Conservation (phyloP, 2,888 invertebrate genomes). For the Biston stratarius region DNA sequence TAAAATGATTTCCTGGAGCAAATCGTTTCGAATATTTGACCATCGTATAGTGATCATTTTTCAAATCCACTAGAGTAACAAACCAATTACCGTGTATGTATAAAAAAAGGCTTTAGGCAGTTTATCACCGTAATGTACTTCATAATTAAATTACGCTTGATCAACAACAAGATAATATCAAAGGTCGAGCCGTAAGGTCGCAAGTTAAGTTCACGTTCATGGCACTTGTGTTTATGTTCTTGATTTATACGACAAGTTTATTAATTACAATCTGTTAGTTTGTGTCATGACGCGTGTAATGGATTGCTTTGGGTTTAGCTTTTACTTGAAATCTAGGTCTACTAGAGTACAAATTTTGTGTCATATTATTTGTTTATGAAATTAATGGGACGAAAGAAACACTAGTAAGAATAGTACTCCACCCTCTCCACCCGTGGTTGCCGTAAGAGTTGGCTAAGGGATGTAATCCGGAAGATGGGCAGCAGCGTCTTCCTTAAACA, state of each 20-base stretch:
- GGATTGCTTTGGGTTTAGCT: slow-evolving; percentile 19
- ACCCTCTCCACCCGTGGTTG: too few relatives aligned
- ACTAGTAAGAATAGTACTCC: too few relatives aligned
- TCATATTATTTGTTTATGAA: neutral
- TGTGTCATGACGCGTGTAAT: slow-evolving; percentile 33
- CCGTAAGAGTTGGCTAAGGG: too few relatives aligned
- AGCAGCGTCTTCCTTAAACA: too few relatives aligned
- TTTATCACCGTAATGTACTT: slow-evolving; percentile 11
- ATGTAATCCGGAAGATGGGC: too few relatives aligned
- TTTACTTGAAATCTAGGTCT: neutral
- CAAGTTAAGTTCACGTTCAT: slow-evolving; percentile 31
- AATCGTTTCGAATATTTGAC: too few relatives aligned
- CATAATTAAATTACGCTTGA: slow-evolving; percentile 26
- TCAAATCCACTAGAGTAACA: too few relatives aligned
- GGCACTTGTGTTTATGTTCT: slow-evolving; percentile 40
- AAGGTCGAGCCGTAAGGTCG: slow-evolving; percentile 22
- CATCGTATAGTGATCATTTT: too few relatives aligned
- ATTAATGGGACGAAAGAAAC: too few relatives aligned
- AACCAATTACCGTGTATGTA: too few relatives aligned
- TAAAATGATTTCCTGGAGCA: too few relatives aligned
- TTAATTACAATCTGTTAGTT: slow-evolving; percentile 47
- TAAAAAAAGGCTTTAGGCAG: neutral
- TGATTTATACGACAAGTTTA: slow-evolving; percentile 53
- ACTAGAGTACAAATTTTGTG: neutral
- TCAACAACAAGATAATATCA: slow-evolving; percentile 14